Evolutionary conservation across 2,888 invertebrate species (phyloP).

Genomic region (Drosophila pseudotakahashii): DNA sequence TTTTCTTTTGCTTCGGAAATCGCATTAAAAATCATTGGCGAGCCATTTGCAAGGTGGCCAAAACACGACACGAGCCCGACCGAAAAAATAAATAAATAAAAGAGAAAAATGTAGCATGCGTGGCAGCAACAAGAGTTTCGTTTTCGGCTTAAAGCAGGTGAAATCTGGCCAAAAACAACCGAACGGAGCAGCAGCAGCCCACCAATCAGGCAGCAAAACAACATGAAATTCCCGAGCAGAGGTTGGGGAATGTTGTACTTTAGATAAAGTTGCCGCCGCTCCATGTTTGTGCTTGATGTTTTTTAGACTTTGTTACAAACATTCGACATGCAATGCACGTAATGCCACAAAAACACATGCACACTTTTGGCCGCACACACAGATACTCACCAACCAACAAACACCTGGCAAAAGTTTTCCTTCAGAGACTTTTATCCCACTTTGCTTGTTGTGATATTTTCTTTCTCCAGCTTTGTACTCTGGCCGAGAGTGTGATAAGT

Average conservation of each 20-base stretch:
- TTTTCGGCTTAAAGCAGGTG: slow-evolving; percentile 67
- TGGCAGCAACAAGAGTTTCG: slow-evolving; percentile 64
- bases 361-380: slow-evolving; percentile 4
- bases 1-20: slow-evolving; percentile 57
- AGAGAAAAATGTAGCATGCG: slow-evolving; percentile 5
- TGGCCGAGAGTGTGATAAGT: slow-evolving; percentile 33
- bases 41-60: slow-evolving; percentile 44
- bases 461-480: slow-evolving; percentile 23
- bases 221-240: slow-evolving; percentile 29
- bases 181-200: slow-evolving; percentile 24
- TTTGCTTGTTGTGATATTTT: slow-evolving; percentile 38
- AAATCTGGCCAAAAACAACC: slow-evolving; percentile 63
- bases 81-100: slow-evolving; percentile 38
- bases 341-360: slow-evolving; percentile 35
- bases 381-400: slow-evolving; percentile 11
- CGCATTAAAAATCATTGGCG: slow-evolving; percentile 79
- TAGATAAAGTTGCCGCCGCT: slow-evolving; percentile 73
- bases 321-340: slow-evolving; percentile 76
- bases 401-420: slow-evolving; percentile 43
- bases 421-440: slow-evolving; percentile 44
- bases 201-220: slow-evolving; percentile 28
- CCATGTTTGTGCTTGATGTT: slow-evolving; percentile 39
- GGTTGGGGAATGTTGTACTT: slow-evolving; percentile 25
- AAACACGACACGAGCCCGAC: slow-evolving; percentile 26
- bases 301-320: slow-evolving; percentile 66